Evolutionary conservation across 2,113 vertebrate genomes (phyloP).

Genomic region (Perca flavescens): DNA sequence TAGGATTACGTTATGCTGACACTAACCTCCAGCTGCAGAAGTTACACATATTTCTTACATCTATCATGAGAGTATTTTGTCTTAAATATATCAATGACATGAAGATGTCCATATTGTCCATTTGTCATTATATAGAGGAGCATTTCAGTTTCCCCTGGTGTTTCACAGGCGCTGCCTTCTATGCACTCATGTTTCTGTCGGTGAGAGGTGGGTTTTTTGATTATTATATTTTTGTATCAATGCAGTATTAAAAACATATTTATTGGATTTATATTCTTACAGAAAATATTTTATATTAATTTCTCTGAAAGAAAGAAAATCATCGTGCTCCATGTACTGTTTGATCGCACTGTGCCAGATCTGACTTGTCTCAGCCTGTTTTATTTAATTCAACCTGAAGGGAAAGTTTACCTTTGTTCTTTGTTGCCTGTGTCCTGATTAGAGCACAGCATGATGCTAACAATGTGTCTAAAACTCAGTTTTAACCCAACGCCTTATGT

Average conservation of each 20-base stretch:
- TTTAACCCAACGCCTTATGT: constrained; percentile 72
- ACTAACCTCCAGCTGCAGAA: constrained; percentile 1
- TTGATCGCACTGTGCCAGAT: constrained; percentile 22
- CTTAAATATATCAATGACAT: constrained; percentile 2
- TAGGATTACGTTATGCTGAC: neutral
- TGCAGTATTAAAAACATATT: constrained; percentile 72
- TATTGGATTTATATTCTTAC: constrained; percentile 74
- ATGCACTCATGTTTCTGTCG: constrained; percentile 53
- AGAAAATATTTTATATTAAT: constrained; percentile 63
- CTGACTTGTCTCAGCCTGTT: constrained; percentile 12
- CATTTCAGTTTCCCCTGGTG: neutral
- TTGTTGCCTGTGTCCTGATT: constrained; percentile 12
- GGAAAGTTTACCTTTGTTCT: constrained; percentile 12
- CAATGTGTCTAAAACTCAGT: constrained; percentile 32
- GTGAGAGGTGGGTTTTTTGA: constrained; percentile 42
- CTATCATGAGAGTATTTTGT: neutral
- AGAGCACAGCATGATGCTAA: constrained; percentile 16
- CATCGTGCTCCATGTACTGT: constrained; percentile 29
- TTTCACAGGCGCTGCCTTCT: constrained; percentile 42
- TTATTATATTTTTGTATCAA: constrained; percentile 74
- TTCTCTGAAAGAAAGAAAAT: constrained; percentile 30
- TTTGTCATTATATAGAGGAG: neutral
- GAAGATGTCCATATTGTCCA: neutral
- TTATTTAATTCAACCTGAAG: constrained; percentile 39
- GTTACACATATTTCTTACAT: neutral